Evolutionary conservation across 2,113 vertebrate species (phyloP).

Genomic region (Eclectus roratus): DNA sequence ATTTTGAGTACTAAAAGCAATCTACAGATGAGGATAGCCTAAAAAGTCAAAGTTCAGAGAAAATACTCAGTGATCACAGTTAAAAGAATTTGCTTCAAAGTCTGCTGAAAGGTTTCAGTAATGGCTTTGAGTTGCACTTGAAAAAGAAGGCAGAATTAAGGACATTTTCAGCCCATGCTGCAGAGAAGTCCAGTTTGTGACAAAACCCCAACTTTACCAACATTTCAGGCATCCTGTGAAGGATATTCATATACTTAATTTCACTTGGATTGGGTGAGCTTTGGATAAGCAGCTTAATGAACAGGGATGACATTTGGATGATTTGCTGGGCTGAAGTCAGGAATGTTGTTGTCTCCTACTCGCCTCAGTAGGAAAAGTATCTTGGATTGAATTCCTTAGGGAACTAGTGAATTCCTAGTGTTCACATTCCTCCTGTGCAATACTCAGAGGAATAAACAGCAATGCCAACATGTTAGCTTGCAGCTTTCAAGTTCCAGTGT

Average conservation of each 20-base stretch:
- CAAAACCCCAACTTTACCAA: not conserved
- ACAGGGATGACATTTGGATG: not conserved
- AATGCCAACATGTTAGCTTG: not conserved
- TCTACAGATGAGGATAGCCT: not conserved
- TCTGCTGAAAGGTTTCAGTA: not conserved
- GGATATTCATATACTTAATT: not conserved
- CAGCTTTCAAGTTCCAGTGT: not conserved
- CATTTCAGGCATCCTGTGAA: not conserved
- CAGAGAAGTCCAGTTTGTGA: not conserved
- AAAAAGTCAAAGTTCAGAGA: not conserved
- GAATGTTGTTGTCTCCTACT: not conserved
- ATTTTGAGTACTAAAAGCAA: not conserved
- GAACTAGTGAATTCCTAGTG: not conserved
- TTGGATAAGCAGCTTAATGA: not conserved
- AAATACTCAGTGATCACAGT: not conserved
- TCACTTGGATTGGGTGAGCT: not conserved
- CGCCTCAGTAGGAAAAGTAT: not conserved
- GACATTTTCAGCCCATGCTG: not conserved
- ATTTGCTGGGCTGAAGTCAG: not conserved
- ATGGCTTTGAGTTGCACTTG: not conserved
- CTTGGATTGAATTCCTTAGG: not conserved
- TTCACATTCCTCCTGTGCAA: not conserved
- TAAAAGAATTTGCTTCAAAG: not conserved
- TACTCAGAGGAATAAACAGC: not conserved
- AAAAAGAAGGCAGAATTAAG: not conserved